Percentiles rank a stretch among this genome's conserved stretches.
Conservation (phyloP, 2,888 invertebrate genomes). For the Cataglyphis albicans region DNA sequence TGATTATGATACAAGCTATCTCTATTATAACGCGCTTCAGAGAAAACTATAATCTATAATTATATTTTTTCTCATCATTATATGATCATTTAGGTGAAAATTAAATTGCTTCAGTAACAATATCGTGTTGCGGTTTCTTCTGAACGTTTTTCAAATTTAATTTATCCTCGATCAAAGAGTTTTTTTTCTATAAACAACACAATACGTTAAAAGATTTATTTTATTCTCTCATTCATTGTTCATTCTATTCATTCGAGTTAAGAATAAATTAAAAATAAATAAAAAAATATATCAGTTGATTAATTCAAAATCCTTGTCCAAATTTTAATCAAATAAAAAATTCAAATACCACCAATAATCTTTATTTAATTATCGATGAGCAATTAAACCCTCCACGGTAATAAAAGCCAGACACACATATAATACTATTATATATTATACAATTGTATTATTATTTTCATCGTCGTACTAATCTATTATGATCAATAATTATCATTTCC, state of each 20-base stretch:
- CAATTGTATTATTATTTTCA: conserved; percentile 18
- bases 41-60: not conserved
- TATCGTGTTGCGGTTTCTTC: not conserved
- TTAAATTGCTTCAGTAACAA: not conserved
- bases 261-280: conserved; percentile 2
- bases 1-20: conserved; percentile 15
- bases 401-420: conserved; percentile 10
- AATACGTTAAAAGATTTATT: not conserved
- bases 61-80: conserved; percentile 16
- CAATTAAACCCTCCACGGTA: not conserved
- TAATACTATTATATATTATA: not conserved
- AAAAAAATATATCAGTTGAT: not conserved
- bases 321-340: conserved; percentile 5
- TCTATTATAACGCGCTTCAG: not conserved
- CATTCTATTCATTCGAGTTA: not conserved
- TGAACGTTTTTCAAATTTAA: not conserved
- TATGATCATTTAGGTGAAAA: conserved; percentile 7
- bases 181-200: not conserved
- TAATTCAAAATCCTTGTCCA: not conserved
- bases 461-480: conserved; percentile 18
- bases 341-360: conserved; percentile 10
- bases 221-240: not conserved
- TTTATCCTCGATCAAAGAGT: not conserved
- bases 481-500: conserved; percentile 16
- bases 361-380: conserved; percentile 16